phyloP scores from a whole-genome alignment of 2,797 vertebrate genomes.

The Pangasius sanitwongsei region DNA sequence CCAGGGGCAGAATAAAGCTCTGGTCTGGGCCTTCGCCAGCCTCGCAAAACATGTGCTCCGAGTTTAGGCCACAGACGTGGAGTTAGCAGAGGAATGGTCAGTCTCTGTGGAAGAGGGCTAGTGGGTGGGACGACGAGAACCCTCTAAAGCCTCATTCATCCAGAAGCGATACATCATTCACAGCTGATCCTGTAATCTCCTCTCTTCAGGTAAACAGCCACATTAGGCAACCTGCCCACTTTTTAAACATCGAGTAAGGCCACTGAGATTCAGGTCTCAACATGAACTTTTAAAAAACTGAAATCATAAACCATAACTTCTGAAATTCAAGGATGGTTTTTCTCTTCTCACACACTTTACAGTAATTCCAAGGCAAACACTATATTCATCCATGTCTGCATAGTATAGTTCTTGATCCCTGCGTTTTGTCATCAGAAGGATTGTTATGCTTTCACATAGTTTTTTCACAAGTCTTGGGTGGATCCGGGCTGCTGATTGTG shows the following conservation, averaged over 20 bases:
- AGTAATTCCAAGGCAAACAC: conserved; percentile 42
- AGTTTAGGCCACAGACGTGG: conserved; percentile 61
- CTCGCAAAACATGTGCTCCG: conserved; percentile 74
- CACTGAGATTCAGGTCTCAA: background rate
- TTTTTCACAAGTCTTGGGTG: background rate
- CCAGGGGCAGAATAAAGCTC: conserved; percentile 66
- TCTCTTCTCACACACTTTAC: conserved; percentile 32
- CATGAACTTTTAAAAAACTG: conserved; percentile 12
- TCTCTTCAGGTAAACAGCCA: conserved; percentile 20
- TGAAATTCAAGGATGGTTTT: conserved; percentile 38
- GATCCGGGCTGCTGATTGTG: background rate
- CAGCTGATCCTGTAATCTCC: conserved; percentile 7
- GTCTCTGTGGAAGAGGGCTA: conserved; percentile 17
- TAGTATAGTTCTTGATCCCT: background rate
- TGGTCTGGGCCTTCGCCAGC: conserved; percentile 72
- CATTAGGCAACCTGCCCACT: background rate
- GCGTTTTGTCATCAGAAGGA: conserved; percentile 21
- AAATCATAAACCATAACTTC: conserved; percentile 22
- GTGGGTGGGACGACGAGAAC: background rate
- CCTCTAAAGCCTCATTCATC: conserved; percentile 24
- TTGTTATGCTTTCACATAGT: conserved; percentile 3
- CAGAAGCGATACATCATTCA: background rate
- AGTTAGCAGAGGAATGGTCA: conserved; percentile 53
- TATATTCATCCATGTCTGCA: conserved; percentile 32
- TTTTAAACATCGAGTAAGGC: background rate